Base-by-base conservation (phyloP, 2,797 vertebrate genomes). In the Megaceryle alcyon region DNA sequence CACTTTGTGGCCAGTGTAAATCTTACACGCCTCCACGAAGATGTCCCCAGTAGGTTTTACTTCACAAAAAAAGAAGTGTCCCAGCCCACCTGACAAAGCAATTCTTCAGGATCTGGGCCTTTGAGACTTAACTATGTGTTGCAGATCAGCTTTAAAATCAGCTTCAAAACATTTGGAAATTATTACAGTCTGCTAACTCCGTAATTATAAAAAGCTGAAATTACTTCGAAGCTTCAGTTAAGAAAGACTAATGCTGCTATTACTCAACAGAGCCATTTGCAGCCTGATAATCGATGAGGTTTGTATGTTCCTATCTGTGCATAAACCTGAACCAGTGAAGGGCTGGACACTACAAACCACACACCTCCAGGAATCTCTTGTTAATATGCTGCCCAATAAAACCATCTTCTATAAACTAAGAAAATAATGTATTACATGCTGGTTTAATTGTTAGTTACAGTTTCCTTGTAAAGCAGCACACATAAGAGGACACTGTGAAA, bases 161-260 rank as follows among this genome's bases (percentile, higher is more conserved):
- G 66, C 63, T 92, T 91, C 82, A 71, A 88, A 96, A 94, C 95
- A 95, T 97, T 97, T 93, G 88, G 89, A 97, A 96, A 79, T 90
- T 88, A 94, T 96, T 96, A 94, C 86, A 96, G 95, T 86, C 84
- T 12, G 1, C 93, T 95, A 70, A 85, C 80, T 94, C 96, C 72
- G 78, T 95, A 97, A 97, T 97, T 96, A 96, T 60, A 91, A 95
- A 96, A 96, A 92, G n/a, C 90, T 80, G 90, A 96, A 95, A 97
- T 96, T 95, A 91, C 91, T 97, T 88, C 92, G 91, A 97, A 94
- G 92, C 82, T 96, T 86, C 84, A 63, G 66, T 86, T 88, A 79
- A 63, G 70, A 81, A 91, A 96, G 76, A 90, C 86, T 91, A 90
- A 95, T 88, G 87, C 61, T 87, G 90, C 93, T 96, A 96, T 96